Evolutionary conservation across 2,797 vertebrate genomes (phyloP).

Genomic region (Gambelia wislizenii): DNA sequence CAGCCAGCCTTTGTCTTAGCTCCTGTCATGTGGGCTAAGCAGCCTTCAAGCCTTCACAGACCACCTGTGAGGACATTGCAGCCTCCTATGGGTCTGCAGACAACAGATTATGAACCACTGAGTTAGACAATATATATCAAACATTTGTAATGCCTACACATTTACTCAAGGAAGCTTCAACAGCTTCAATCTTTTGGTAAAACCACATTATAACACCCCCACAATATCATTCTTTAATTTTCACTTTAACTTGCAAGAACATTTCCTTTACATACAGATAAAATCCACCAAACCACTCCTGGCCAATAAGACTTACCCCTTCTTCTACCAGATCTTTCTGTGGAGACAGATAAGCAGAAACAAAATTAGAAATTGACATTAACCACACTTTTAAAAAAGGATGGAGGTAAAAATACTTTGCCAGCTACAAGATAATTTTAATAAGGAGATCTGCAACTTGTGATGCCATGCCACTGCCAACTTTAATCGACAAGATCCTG

Average conservation of each 20-base stretch:
- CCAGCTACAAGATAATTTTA: background rate
- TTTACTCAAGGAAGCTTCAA: background rate
- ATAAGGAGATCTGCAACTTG: background rate
- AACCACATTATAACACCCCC: background rate
- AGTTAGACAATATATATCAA: background rate
- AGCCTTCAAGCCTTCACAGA: no score
- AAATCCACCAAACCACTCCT: background rate
- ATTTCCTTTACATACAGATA: background rate
- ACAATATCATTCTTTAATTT: background rate
- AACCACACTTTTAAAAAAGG: constrained; percentile 30
- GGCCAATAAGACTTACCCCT: constrained; percentile 80
- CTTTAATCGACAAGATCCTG: background rate
- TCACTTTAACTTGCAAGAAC: background rate
- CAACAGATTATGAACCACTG: no score
- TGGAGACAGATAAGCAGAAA: constrained; percentile 65
- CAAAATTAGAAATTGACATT: constrained; percentile 48
- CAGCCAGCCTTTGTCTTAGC: no score
- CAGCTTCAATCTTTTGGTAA: background rate
- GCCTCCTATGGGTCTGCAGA: no score
- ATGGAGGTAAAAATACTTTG: background rate
- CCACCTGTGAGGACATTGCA: no score
- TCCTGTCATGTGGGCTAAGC: no score
- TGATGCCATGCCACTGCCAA: background rate
- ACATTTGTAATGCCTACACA: background rate
- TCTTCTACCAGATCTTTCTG: constrained; percentile 87